These are phyloP conservation scores for Malacoraja senta DNA, from an alignment of 2,797 vertebrate genomes.

Conservation along the genomic window DNA sequence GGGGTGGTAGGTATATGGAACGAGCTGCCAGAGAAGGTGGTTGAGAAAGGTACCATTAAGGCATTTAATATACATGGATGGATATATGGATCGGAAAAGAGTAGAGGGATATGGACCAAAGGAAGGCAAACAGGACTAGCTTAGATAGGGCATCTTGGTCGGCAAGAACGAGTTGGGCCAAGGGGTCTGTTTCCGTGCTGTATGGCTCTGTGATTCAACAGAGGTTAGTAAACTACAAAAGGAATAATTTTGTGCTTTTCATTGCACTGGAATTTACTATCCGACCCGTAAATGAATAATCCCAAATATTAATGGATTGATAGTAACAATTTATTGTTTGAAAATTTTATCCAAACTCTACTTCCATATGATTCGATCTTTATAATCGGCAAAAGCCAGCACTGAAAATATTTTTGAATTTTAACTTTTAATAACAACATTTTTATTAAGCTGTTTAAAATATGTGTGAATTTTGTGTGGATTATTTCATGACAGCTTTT, in stretches of 20 bases:
- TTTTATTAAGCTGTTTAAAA: neutral
- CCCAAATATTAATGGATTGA: neutral
- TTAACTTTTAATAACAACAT: no score
- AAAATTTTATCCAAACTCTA: neutral
- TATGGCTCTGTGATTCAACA: no score
- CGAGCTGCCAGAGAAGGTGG: no score
- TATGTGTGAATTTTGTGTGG: neutral
- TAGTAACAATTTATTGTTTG: neutral
- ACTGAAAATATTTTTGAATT: neutral
- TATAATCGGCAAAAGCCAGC: neutral
- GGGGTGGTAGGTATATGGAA: no score
- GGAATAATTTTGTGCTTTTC: neutral
- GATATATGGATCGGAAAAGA: no score
- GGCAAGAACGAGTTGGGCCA: no score
- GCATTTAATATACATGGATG: no score
- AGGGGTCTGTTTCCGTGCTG: no score
- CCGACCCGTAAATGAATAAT: neutral
- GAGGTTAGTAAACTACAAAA: neutral
- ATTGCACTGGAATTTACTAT: neutral
- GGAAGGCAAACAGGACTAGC: no score
- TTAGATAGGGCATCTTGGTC: no score
- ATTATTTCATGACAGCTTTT: neutral
- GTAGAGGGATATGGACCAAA: no score
- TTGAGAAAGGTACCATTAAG: no score
- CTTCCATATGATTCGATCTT: neutral